Conservation (phyloP, 2,113 vertebrate species). For the Saccopteryx bilineata region DNA sequence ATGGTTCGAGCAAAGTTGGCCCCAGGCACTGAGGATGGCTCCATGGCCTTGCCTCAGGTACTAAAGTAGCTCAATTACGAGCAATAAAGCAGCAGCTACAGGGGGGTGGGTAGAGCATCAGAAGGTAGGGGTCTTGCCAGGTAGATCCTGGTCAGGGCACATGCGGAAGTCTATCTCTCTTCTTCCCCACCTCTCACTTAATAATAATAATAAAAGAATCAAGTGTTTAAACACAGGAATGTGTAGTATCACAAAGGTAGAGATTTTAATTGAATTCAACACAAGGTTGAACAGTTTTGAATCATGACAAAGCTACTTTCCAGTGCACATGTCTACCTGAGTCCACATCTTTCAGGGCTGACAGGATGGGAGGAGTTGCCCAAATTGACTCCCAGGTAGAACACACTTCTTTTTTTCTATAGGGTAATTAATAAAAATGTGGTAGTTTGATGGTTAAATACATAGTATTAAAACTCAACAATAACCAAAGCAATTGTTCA, state of each 20-base stretch:
- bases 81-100: too few species aligned
- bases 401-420: not conserved
- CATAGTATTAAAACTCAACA: not conserved
- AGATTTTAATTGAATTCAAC: not conserved
- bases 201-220: not conserved
- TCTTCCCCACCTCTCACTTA: too few species aligned
- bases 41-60: too few species aligned
- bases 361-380: not conserved
- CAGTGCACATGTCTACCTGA: fast-evolving
- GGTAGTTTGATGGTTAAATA: not conserved
- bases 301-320: not conserved
- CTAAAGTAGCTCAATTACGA: too few species aligned
- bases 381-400: not conserved
- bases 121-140: too few species aligned
- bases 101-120: too few species aligned
- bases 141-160: too few species aligned
- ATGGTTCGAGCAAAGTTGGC: too few species aligned
- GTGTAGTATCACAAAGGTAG: not conserved
- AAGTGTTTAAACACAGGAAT: not conserved
- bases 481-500: not conserved
- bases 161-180: too few species aligned
- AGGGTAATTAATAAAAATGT: not conserved
- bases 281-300: not conserved
- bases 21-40: too few species aligned
- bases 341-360: not conserved